Conservation (phyloP, 2,113 vertebrate genomes). For the Microtus richardsoni region DNA sequence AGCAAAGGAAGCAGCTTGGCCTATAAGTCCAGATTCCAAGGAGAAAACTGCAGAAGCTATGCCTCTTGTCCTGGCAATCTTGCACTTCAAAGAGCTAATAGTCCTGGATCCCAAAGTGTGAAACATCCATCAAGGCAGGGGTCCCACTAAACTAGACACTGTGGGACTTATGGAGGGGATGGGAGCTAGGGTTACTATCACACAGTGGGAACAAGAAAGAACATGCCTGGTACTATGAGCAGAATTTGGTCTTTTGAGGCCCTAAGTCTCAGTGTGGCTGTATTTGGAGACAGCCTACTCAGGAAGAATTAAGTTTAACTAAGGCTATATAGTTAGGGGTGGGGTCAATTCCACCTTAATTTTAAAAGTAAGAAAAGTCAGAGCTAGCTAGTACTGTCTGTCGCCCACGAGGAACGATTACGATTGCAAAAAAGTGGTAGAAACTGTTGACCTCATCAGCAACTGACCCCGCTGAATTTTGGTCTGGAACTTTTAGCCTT, state of each 20-base stretch:
- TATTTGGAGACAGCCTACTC: background rate
- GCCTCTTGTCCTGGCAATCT: background rate
- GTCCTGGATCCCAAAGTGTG: background rate
- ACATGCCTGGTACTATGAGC: background rate
- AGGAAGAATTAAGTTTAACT: background rate
- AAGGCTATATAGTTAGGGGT: background rate
- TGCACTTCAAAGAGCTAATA: background rate
- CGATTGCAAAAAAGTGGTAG: rapidly evolving
- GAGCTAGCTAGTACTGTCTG: background rate
- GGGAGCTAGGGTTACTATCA: background rate
- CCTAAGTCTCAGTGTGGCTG: background rate
- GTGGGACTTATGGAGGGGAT: too few relatives aligned
- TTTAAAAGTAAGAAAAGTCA: background rate
- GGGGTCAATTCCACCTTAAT: background rate
- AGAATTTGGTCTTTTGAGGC: background rate
- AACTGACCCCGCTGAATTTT: background rate
- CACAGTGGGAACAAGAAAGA: background rate
- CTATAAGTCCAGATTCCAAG: background rate
- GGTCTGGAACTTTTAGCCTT: background rate
- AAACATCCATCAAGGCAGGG: background rate
- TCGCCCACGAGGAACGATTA: background rate
- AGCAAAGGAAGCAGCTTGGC: background rate
- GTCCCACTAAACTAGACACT: background rate
- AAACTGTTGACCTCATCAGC: background rate
- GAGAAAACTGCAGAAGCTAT: background rate